Conservation (phyloP, 37 sponge, comb jelly and placozoan genomes). For the Geodia barretti region DNA sequence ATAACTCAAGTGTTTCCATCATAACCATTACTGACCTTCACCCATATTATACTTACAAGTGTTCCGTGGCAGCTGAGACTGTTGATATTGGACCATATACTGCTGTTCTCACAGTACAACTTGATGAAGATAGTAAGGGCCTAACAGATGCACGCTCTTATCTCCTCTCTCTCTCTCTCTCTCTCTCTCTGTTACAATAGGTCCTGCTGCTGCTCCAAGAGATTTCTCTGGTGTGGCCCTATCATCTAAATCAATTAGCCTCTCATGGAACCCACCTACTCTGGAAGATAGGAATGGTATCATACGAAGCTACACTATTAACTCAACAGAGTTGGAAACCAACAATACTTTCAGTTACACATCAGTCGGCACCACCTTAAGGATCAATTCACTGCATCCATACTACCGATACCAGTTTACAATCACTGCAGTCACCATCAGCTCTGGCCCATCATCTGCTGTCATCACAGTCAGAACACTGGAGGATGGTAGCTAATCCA, state of each 20-base stretch:
- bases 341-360: neutral
- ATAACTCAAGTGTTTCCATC: neutral
- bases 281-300: conserved; percentile 26
- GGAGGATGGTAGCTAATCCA: conserved; percentile 24
- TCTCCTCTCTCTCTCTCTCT: too few relatives aligned
- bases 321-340: conserved; percentile 6
- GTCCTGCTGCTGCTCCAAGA: conserved; percentile 27
- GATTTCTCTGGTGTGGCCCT: neutral
- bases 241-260: neutral
- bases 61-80: conserved; percentile 24
- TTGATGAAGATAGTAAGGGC: conserved; percentile 12
- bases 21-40: conserved; percentile 2
- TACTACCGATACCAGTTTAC: conserved; percentile 38
- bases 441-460: conserved; percentile 8
- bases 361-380: neutral
- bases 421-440: conserved; percentile 40
- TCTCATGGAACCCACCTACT: conserved; percentile 34
- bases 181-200: too few relatives aligned
- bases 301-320: conserved; percentile 22
- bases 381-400: conserved; percentile 30
- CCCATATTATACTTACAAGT: conserved; percentile 35
- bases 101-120: neutral
- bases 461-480: neutral
- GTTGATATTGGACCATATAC: conserved; percentile 23
- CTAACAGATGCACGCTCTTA: too few relatives aligned